Conservation (phyloP, 1,140 invertebrate species). For the Stegodyphus mimosarum region DNA sequence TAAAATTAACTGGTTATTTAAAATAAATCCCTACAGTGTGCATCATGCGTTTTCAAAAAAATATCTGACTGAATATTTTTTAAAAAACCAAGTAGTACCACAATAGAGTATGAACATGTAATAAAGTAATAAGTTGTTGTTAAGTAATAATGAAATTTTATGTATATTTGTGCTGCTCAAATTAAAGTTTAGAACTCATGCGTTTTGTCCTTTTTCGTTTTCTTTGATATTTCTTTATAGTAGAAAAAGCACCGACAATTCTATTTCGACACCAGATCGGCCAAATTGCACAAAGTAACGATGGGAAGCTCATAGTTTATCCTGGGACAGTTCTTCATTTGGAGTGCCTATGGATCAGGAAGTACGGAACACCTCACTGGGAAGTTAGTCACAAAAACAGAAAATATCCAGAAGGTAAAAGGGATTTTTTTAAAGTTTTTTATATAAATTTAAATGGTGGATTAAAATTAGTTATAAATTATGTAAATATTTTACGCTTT, state of each 20-base stretch:
- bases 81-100: no score
- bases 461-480: no score
- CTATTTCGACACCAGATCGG: slow-evolving; percentile 82
- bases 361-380: slow-evolving; percentile 86
- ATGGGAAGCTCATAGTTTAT: slow-evolving; percentile 84
- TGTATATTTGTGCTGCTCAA: neutral
- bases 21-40: no score
- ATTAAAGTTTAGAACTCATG: neutral
- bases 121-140: no score
- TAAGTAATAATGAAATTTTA: no score
- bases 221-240: slow-evolving; percentile 67
- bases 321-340: slow-evolving; percentile 85
- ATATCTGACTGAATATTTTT: no score
- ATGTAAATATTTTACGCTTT: no score
- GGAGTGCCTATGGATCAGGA: slow-evolving; percentile 86
- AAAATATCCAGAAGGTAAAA: slow-evolving; percentile 77
- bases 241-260: slow-evolving; percentile 87
- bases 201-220: neutral
- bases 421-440: no score
- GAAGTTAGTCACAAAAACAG: slow-evolving; percentile 76
- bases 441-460: no score
- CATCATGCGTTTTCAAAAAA: no score
- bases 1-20: no score
- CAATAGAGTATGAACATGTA: no score
- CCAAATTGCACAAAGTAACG: slow-evolving; percentile 86